These are phyloP conservation scores for Clarias laeviceps DNA, from an alignment of 2,797 vertebrate genomes.

Conservation along the genomic window DNA sequence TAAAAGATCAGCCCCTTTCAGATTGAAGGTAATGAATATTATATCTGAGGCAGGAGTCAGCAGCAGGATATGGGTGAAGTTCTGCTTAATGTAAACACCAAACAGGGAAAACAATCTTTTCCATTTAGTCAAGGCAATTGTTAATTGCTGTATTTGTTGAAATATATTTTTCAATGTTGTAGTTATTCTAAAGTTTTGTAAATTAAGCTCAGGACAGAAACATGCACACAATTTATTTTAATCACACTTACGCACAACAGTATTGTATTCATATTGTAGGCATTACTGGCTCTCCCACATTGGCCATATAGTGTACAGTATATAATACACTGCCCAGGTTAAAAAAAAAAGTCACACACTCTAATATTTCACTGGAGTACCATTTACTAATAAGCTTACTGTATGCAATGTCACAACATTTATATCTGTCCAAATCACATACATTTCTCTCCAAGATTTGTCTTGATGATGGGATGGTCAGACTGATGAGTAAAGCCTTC, in stretches of 20 bases:
- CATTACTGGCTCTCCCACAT: not conserved
- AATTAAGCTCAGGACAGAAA: not conserved
- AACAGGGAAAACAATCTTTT: not conserved
- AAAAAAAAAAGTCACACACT: too few relatives aligned
- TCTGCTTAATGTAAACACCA: not conserved
- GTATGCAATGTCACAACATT: too few relatives aligned
- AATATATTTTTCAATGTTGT: not conserved
- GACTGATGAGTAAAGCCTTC: too few relatives aligned
- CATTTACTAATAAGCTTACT: too few relatives aligned
- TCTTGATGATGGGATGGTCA: too few relatives aligned
- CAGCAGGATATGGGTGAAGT: not conserved
- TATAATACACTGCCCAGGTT: too few relatives aligned
- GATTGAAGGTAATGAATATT: not conserved
- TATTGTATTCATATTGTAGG: not conserved
- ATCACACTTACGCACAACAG: not conserved
- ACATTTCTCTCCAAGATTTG: too few relatives aligned
- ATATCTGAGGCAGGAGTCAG: not conserved
- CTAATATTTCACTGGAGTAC: too few relatives aligned
- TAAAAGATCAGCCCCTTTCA: not conserved
- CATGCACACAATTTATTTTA: not conserved
- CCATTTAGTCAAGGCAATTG: not conserved
- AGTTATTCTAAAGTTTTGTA: not conserved
- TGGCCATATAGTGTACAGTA: not conserved
- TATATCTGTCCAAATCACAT: too few relatives aligned
- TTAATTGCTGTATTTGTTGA: not conserved